Evolutionary conservation across 2,113 vertebrate species (phyloP), one percentile per base, ranked within the genome.

Genomic region (Donacobius atricapilla): DNA sequence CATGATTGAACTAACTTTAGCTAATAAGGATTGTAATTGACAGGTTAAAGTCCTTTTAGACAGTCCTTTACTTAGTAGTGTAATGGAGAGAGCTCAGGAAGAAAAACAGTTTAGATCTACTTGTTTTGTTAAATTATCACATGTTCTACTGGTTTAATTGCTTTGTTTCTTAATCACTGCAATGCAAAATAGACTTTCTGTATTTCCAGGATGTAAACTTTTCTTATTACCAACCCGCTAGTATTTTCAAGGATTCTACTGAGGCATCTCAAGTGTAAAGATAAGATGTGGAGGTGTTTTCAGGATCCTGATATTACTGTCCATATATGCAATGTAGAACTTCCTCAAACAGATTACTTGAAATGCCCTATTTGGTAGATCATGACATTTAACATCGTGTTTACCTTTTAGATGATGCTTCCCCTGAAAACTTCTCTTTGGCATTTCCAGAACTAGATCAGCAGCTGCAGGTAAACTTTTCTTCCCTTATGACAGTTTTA

Each of bases 381-480:
- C 27, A 61, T 90, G 61, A 65, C 50, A 69, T 91, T 83, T 90
- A 64, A 94, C 27, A 60, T 61, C 2, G 1, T 73, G 21, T 96
- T 92, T 96, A 66, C 53, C 7, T 93, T 96, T 83, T 89, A 99
- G 98, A 98, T 97, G 98, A 98, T 78, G 96, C 97, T 70, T 95
- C 98, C 75, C 84, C 98, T 81, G 98, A 98, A 94, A 98, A 97
- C 39, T 96, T 98, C 84, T 97, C 98, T 95, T 96, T 97, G 97
- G 95, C 96, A 80, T 98, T 98, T 95, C 98, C 98, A 94, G 98
- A 98, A 90, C 96, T 99, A 97, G 98, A 99, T 76, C 98, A 98
- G 94, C 98, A 98, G 35, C 97, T 99, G 42, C 98, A 99, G 98
- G 98, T 99, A 98, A 98, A 58, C 37, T 40, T 42, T 68, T 64